phyloP scores from a whole-genome alignment of 1,140 invertebrate genomes.

The Carposina sasakii region DNA sequence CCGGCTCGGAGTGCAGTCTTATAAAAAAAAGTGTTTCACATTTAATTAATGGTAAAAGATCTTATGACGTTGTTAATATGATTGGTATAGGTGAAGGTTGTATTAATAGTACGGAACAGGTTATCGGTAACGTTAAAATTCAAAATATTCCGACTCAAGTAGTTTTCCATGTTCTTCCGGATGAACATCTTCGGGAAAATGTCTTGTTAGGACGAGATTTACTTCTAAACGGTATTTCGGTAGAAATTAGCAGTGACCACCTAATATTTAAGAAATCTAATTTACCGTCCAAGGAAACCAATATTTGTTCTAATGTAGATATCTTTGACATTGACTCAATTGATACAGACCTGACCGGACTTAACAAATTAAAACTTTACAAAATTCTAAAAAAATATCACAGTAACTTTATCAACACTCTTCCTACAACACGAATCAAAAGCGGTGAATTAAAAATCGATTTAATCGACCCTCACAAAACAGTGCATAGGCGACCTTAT shows the following conservation, averaged over 20 bases:
- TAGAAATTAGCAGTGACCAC: not conserved
- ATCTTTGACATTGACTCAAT: not conserved
- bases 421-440: conserved; percentile 1
- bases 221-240: not conserved
- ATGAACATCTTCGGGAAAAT: not conserved
- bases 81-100: conserved; percentile 11
- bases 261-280: not conserved
- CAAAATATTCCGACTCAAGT: not conserved
- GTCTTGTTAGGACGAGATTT: conserved; percentile 19
- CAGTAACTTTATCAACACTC: not conserved
- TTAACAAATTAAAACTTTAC: conserved; percentile 1
- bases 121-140: not conserved
- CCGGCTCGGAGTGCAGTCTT: conserved; percentile 15
- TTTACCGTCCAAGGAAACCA: too few species aligned
- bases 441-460: conserved; percentile 11
- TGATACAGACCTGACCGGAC: conserved; percentile 8
- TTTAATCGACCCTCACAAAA: conserved; percentile 7
- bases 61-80: conserved; percentile 14
- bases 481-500: conserved; percentile 19
- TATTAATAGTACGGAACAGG: not conserved
- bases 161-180: conserved; percentile 5
- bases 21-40: conserved; percentile 8
- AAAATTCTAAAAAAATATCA: conserved; percentile 2
- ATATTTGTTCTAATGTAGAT: not conserved
- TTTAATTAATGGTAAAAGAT: conserved; percentile 1